Evolutionary conservation across 1,140 invertebrate species (phyloP), one percentile per base, ranked within the genome.

Genomic region (Fragariocoptes setiger): DNA sequence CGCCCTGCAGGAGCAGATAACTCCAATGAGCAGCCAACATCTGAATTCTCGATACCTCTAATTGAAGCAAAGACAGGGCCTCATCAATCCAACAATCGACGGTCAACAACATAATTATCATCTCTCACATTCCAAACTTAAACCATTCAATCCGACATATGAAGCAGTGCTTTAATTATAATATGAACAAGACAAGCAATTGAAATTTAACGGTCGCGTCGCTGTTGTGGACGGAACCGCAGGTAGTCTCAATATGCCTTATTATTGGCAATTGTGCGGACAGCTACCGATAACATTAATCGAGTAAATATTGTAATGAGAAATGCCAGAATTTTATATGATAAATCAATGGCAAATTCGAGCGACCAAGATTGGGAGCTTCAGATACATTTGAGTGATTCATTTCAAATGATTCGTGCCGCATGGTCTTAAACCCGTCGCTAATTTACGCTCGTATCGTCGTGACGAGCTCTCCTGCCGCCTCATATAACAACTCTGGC

Each of bases 291-390:
- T 46, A 71, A 74, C 44, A 97, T 77, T 64, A 86, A 88, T 16
- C 65, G 79, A 49, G 66, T 97, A 47, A 65, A 64, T 66, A 53
- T 97, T 53, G 56, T 97, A 19, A 68, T 97, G 17, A 97, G 97
- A 54, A 97, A 97, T 71, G 90, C 90, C 49, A 90, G 90, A 18
- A 95, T 99, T 55, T 64, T 99, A 15, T 62, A 85, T 48, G 90
- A 99, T 59, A 73, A 69, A 53, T 83, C 80, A 47, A 83, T 97
- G 60, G 58, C 66, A 0, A 77, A 79, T 53, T 82, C 86, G 55
- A 71, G 72, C 39, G 58, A 86, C 38, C 61, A 69, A 19, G 77
- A 85, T 53, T 85, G 78, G 25, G 25, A 95, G 42, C 70, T 86
- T 39, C 66, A 70, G 52, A 83, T 97, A 0, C 90, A 97, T 22